Base-by-base conservation (phyloP, 2,113 vertebrate genomes). In the Bubalus kerabau region DNA sequence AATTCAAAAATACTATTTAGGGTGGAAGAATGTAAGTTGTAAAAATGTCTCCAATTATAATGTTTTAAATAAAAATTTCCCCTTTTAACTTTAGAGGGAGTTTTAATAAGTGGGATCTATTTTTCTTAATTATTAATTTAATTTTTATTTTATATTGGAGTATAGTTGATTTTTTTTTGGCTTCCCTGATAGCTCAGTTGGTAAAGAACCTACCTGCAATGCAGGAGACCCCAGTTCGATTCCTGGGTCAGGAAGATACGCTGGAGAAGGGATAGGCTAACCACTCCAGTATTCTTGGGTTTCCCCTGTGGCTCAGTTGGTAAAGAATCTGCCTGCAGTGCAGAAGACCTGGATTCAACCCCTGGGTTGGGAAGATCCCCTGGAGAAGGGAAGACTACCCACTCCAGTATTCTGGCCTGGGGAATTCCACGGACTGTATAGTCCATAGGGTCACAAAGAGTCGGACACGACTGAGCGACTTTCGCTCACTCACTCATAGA, bases 61-160 rank as follows among this genome's bases (percentile, higher is more conserved):
- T 19, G 46, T 50, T 94, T 95, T 82, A n/a, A 81, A 32, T 83
- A 46, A 46, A 52, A 43, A n/a, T 57, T 28, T 2, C 15, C 7
- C 24, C 9, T 10, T 17, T 76, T 71, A 85, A 57, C 15, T 57
- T 87, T 78, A 86, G 14, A 48, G 16, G 32, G 2, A 3, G 56
- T 87, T 90, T 92, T 19, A 62, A 9, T 43, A 90, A 94, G 16
- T 82, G n/a, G 62, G 81, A 43, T 57, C 8, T 94, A 26, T 52
- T 88, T 82, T 95, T 92, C n/a, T 16, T 36, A 43, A 62, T 91
- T 87, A 64, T n/a, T 81, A 32, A 30, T 74, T 86, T 50, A 48
- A 46, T 32, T 32, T 52, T 81, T 50, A 52, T 32, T 52, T 80
- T 50, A 50, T 32, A 80, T 50, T 50, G 46, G 26, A 32, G 28